Percentiles rank a stretch among this genome's conserved stretches.
phyloP scores from a whole-genome alignment of 2,113 vertebrate species.

The Rallus limicola region DNA sequence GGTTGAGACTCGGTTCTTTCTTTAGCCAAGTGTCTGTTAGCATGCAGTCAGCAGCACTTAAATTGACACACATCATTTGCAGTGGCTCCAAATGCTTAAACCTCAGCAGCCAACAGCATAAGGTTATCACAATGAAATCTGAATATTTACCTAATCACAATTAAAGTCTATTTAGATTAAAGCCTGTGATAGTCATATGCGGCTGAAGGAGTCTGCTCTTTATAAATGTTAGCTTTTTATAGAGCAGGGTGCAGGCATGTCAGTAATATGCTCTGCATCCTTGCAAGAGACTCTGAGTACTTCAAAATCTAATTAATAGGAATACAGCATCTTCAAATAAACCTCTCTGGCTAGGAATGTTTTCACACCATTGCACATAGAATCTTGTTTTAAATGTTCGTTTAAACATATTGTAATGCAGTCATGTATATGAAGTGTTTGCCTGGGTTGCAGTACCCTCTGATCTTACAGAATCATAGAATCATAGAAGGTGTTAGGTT shows the following conservation, averaged over 20 bases:
- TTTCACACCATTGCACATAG: not conserved
- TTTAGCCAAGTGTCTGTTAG: not conserved
- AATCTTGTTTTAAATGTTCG: not conserved
- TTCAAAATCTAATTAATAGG: not conserved
- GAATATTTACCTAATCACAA: not conserved
- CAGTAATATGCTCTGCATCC: not conserved
- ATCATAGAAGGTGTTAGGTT: too few relatives aligned
- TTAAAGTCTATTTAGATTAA: not conserved
- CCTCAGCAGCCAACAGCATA: not conserved
- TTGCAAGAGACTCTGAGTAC: not conserved
- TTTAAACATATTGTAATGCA: not conserved
- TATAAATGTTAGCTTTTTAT: not conserved
- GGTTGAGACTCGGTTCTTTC: not conserved
- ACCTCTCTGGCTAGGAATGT: not conserved
- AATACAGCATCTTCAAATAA: not conserved
- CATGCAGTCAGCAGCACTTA: not conserved
- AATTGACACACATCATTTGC: slow-evolving; percentile 2
- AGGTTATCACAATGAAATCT: slow-evolving; percentile 22
- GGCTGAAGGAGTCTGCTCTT: not conserved
- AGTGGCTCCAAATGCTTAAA: not conserved
- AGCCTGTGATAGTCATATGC: not conserved
- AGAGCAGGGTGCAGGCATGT: not conserved
- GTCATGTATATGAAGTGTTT: not conserved
- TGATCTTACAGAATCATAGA: not conserved
- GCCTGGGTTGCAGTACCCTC: not conserved